Percentiles rank a stretch among this genome's conserved stretches.
phyloP scores from a whole-genome alignment of 2,797 vertebrate genomes.

The Aldrovandia affinis region DNA sequence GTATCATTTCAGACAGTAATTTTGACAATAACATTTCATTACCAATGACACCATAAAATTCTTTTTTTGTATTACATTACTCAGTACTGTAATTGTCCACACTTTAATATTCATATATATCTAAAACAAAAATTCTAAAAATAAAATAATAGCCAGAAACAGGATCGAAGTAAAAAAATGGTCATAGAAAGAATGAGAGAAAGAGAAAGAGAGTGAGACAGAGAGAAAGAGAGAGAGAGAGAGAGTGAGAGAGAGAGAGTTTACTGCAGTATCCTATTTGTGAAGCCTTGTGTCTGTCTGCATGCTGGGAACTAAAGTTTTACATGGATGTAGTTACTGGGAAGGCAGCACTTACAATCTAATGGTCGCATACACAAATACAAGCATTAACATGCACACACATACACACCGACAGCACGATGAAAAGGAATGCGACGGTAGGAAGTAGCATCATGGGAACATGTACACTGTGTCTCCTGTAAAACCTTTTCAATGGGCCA shows the following conservation, averaged over 20 bases:
- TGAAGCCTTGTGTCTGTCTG: neutral
- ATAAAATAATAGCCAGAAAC: neutral
- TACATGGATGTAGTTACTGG: neutral
- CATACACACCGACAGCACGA: neutral
- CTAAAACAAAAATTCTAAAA: too few relatives aligned
- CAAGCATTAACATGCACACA: neutral
- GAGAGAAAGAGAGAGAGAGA: too few relatives aligned
- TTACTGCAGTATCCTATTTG: neutral
- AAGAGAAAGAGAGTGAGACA: too few relatives aligned
- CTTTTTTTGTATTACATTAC: neutral
- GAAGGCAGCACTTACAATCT: neutral
- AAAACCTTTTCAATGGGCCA: neutral
- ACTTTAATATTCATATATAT: too few relatives aligned
- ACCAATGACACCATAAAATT: neutral
- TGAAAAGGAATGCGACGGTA: neutral
- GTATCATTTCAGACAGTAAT: too few relatives aligned
- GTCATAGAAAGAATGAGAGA: neutral
- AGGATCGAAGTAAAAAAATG: neutral
- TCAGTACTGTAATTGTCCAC: too few relatives aligned
- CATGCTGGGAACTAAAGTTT: neutral
- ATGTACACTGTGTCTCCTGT: neutral
- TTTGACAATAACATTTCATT: too few relatives aligned
- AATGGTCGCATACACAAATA: neutral
- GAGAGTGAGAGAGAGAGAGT: neutral
- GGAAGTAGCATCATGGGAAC: neutral